phyloP scores from a whole-genome alignment of 2,888 invertebrate species.

The Synanthedon andrenaeformis region DNA sequence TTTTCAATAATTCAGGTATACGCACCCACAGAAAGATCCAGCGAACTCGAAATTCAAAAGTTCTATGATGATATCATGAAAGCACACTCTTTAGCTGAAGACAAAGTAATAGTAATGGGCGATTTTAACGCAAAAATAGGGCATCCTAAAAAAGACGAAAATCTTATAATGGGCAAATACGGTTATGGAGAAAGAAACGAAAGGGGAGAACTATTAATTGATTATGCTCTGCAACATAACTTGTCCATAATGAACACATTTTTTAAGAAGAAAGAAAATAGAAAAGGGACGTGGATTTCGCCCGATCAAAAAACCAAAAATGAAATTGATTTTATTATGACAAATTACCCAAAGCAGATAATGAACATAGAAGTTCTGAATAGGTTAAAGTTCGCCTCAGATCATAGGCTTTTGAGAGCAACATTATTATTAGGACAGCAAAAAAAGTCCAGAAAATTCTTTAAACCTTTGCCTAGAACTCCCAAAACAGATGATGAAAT shows the following conservation, averaged over 20 bases:
- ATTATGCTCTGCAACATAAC: not conserved
- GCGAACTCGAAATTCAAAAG: too few species aligned
- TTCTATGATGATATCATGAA: too few species aligned
- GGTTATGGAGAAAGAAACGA: not conserved
- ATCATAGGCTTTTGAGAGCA: not conserved
- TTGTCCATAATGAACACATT: not conserved
- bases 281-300: not conserved
- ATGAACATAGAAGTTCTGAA: not conserved
- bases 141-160: not conserved
- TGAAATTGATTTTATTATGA: not conserved
- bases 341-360: not conserved
- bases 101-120: not conserved
- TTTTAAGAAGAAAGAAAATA: not conserved
- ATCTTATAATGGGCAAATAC: not conserved
- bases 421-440: not conserved
- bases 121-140: not conserved
- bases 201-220: not conserved
- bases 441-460: constrained; percentile 4
- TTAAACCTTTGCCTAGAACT: not conserved
- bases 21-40: too few species aligned
- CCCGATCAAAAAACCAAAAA: not conserved
- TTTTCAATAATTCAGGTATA: too few species aligned
- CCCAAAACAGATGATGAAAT: not conserved
- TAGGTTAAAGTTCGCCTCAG: not conserved
- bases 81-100: too few species aligned